These are phyloP conservation scores for Caenorhabditis wallacei DNA, from an alignment of 2,888 invertebrate species.

Conservation along the genomic window DNA sequence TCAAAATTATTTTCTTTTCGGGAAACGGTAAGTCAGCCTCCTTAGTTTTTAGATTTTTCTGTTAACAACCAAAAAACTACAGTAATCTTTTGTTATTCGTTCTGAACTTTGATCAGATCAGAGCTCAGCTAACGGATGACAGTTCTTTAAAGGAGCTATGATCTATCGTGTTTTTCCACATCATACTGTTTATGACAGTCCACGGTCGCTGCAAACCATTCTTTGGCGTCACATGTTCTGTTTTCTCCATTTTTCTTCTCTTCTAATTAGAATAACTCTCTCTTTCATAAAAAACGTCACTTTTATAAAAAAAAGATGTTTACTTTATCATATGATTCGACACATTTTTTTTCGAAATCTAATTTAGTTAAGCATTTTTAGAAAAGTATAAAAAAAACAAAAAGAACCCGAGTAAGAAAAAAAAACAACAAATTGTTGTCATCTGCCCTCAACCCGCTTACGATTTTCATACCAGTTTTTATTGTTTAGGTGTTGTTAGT, in stretches of 20 bases:
- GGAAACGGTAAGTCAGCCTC: too few relatives aligned
- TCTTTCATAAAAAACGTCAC: slow-evolving; percentile 1
- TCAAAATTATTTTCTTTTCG: too few relatives aligned
- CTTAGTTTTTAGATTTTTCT: too few relatives aligned
- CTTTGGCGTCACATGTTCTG: slow-evolving; percentile 14
- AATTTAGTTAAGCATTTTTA: slow-evolving; percentile 1
- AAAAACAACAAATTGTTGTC: background rate
- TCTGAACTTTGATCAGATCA: too few relatives aligned
- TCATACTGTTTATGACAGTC: background rate
- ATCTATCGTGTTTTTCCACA: background rate
- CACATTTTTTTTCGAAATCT: background rate
- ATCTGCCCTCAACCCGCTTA: background rate
- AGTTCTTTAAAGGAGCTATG: too few relatives aligned
- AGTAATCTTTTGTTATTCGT: too few relatives aligned
- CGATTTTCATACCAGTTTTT: slow-evolving; percentile 29
- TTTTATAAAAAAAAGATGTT: slow-evolving; percentile 8
- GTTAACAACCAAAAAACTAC: too few relatives aligned
- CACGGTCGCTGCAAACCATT: background rate
- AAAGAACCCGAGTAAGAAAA: background rate
- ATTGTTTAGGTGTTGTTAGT: slow-evolving; percentile 6
- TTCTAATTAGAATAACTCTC: slow-evolving; percentile 40
- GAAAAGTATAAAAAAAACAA: slow-evolving; percentile 8
- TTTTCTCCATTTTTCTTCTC: background rate
- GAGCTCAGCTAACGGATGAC: too few relatives aligned
- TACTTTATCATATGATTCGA: slow-evolving; percentile 36